Conservation (phyloP, 2,797 vertebrate species). For the Scolopax rusticola region DNA sequence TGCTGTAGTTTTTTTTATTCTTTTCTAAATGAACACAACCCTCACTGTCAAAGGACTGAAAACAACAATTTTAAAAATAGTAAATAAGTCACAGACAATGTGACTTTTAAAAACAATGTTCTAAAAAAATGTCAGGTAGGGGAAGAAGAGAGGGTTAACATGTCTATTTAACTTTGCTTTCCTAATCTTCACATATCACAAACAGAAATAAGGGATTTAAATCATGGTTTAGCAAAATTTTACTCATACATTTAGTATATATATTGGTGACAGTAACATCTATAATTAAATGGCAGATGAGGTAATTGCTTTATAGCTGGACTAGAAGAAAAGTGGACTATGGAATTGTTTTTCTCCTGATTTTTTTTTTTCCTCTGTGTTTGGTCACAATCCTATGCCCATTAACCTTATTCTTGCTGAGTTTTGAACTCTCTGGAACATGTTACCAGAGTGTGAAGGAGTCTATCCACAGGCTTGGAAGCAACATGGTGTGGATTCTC, state of each 20-base stretch:
- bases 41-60: background rate
- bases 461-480: background rate
- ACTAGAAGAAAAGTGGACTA: background rate
- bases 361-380: background rate
- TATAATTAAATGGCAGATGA: background rate
- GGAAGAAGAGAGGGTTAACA: background rate
- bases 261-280: background rate
- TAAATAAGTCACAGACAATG: background rate
- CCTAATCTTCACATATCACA: background rate
- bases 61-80: background rate
- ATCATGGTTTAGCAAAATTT: background rate
- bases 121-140: background rate
- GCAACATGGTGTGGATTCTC: background rate
- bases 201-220: background rate
- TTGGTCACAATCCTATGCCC: background rate
- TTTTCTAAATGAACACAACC: background rate
- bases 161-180: background rate
- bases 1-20: background rate
- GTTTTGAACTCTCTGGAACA: background rate
- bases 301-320: background rate
- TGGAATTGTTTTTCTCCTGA: background rate
- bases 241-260: background rate
- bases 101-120: background rate
- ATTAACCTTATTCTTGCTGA: background rate
- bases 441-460: background rate